Percentiles rank a stretch among this genome's conserved stretches.
Conservation (phyloP, 2,113 vertebrate species). For the Riparia riparia region DNA sequence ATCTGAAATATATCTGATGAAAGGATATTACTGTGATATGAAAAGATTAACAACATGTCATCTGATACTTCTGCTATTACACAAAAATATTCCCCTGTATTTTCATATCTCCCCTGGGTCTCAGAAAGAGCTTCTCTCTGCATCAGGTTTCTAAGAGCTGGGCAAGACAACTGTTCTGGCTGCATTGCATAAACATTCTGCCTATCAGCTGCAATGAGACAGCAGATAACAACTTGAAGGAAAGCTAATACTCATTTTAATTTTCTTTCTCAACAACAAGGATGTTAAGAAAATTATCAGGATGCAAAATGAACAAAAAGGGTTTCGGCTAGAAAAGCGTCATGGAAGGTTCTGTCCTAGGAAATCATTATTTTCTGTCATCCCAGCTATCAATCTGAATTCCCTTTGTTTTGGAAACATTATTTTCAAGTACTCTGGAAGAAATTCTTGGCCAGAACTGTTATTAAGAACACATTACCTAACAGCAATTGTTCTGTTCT, state of each 20-base stretch:
- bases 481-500: background rate
- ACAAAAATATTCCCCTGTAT: background rate
- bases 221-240: background rate
- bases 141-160: background rate
- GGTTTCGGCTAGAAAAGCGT: background rate
- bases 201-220: background rate
- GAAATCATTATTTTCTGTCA: background rate
- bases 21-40: background rate
- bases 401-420: background rate
- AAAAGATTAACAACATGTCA: background rate
- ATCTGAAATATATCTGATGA: background rate
- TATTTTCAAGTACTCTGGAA: background rate
- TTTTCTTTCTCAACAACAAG: background rate
- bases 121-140: background rate
- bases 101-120: background rate
- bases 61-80: background rate
- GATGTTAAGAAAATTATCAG: background rate
- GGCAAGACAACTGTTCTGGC: accelerated
- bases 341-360: background rate
- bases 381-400: background rate
- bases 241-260: background rate
- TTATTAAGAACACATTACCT: background rate
- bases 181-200: background rate
- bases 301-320: background rate
- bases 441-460: background rate